These are phyloP conservation scores for Ferdinandea cuprea DNA, from an alignment of 2,888 invertebrate species.

Conservation along the genomic window DNA sequence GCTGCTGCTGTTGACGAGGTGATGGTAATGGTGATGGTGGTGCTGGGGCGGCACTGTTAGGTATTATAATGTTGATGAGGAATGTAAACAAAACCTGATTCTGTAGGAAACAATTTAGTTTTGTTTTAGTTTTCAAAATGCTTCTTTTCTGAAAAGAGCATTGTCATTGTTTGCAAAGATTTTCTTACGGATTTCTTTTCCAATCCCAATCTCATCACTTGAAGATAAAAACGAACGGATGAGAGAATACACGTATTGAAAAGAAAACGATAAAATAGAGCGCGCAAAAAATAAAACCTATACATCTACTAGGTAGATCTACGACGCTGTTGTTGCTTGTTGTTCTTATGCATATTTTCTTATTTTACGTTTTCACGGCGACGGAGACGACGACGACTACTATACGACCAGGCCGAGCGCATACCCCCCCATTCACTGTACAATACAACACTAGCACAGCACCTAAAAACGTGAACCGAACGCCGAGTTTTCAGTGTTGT, in stretches of 20 bases:
- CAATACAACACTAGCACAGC: too few species aligned
- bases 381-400: constrained; percentile 8
- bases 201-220: constrained; percentile 26
- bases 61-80: constrained; percentile 18
- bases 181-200: constrained; percentile 42
- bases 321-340: not conserved
- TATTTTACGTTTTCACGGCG: constrained; percentile 35
- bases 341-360: constrained; percentile 44
- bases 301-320: too few species aligned
- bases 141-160: constrained; percentile 16
- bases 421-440: constrained; percentile 42
- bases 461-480: constrained; percentile 41
- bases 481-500: constrained; percentile 19
- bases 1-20: constrained; percentile 11
- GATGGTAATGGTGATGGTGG: constrained; percentile 1
- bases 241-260: constrained; percentile 31
- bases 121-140: constrained; percentile 19
- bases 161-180: constrained; percentile 39
- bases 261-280: constrained; percentile 50
- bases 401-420: constrained; percentile 11
- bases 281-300: constrained; percentile 23
- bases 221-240: constrained; percentile 23
- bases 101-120: constrained; percentile 8
- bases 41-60: not conserved
- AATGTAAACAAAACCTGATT: constrained; percentile 58